These are phyloP conservation scores for Melanophora roralis DNA, from an alignment of 2,888 invertebrate genomes.

Conservation along the genomic window DNA sequence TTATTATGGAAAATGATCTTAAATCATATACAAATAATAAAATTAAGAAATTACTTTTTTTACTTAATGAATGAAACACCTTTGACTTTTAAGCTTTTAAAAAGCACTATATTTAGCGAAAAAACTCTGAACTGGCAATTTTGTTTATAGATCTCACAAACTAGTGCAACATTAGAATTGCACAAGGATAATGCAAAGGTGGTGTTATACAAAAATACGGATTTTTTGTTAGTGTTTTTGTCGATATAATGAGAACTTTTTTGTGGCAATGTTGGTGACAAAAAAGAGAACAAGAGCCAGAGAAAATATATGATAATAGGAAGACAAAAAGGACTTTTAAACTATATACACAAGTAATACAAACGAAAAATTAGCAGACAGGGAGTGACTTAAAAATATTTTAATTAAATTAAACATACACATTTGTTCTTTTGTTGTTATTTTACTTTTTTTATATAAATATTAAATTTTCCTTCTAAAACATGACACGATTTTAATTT, in stretches of 20 bases:
- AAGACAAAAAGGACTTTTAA: conserved; percentile 40
- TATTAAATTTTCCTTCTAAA: conserved; percentile 1
- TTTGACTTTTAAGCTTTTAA: too few relatives aligned
- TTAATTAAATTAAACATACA: conserved; percentile 47
- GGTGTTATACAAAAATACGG: conserved; percentile 38
- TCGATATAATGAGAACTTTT: conserved; percentile 20
- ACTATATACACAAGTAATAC: conserved; percentile 40
- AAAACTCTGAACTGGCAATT: too few relatives aligned
- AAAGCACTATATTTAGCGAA: too few relatives aligned
- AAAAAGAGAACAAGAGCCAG: conserved; percentile 30
- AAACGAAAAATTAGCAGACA: conserved; percentile 61
- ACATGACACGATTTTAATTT: conserved; percentile 35
- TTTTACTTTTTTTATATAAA: neutral
- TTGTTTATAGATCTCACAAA: conserved; percentile 44
- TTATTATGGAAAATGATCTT: too few relatives aligned
- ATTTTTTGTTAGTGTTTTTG: neutral
- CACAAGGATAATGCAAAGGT: conserved; percentile 46
- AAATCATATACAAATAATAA: too few relatives aligned
- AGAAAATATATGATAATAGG: conserved; percentile 33
- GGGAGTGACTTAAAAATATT: conserved; percentile 63
- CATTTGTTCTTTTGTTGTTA: conserved; percentile 37
- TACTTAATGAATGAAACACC: too few relatives aligned
- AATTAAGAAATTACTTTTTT: too few relatives aligned
- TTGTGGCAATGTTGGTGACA: neutral
- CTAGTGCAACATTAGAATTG: conserved; percentile 57